A percentile compares a stretch with the other conserved stretches of the same genome.
Conservation (phyloP, 2,113 vertebrate genomes). For the Ifrita kowaldi region DNA sequence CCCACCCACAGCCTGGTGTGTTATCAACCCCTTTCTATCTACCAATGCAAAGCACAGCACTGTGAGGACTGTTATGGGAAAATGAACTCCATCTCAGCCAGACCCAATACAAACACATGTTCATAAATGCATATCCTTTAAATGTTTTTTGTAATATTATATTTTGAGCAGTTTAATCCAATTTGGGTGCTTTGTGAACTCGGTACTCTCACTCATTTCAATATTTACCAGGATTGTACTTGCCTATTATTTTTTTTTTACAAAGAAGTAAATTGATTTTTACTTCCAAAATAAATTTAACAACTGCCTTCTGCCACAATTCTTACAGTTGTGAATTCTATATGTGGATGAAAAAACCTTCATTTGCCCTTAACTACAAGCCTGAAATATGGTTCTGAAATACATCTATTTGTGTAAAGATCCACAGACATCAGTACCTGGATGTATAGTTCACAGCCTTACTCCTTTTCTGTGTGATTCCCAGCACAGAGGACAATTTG, state of each 20-base stretch:
- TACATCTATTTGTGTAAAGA: constrained; percentile 43
- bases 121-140: background rate
- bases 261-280: constrained; percentile 4
- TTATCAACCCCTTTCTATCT: background rate
- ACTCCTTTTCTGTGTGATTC: constrained; percentile 33
- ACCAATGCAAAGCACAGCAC: background rate
- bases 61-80: background rate
- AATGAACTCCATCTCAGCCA: background rate
- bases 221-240: background rate
- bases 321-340: constrained; percentile 10
- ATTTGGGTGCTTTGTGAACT: constrained; percentile 1
- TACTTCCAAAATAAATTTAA: constrained; percentile 52
- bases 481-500: constrained; percentile 32
- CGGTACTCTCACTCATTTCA: background rate
- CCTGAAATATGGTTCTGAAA: background rate
- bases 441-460: constrained; percentile 42
- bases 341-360: background rate
- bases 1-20: background rate
- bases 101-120: background rate
- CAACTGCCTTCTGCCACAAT: background rate
- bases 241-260: background rate
- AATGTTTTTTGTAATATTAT: constrained; percentile 1
- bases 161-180: constrained; percentile 27
- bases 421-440: constrained; percentile 26
- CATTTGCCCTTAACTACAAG: constrained; percentile 25